Percentiles rank a stretch among this genome's conserved stretches.
Conservation (phyloP, 1,140 invertebrate species). For the Hyphantria cunea region DNA sequence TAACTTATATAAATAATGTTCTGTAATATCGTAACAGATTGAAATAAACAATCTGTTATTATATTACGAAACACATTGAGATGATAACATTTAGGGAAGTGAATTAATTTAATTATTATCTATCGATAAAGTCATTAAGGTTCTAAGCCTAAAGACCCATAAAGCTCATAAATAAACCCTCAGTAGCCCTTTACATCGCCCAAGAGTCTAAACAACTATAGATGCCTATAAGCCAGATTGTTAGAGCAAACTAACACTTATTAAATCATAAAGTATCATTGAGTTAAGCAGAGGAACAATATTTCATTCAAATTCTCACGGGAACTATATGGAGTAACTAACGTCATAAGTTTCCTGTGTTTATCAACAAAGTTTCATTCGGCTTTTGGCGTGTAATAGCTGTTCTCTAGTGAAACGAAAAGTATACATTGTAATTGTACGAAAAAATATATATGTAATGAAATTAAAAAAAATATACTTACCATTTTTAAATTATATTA, state of each 20-base stretch:
- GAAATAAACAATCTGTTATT: too few relatives aligned
- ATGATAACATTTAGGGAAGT: background rate
- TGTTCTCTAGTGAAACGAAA: too few relatives aligned
- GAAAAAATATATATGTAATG: too few relatives aligned
- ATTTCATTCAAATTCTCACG: slow-evolving; percentile 1
- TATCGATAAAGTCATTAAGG: background rate
- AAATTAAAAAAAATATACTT: too few relatives aligned
- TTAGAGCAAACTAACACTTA: slow-evolving; percentile 1
- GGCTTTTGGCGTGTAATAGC: background rate
- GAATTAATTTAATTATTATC: background rate
- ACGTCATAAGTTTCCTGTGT: background rate
- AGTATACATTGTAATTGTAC: too few relatives aligned
- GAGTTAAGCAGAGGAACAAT: background rate
- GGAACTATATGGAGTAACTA: slow-evolving; percentile 6
- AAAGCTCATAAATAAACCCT: slow-evolving; percentile 2
- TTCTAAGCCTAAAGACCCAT: background rate
- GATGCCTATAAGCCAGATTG: background rate
- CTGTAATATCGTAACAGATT: too few relatives aligned
- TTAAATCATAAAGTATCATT: slow-evolving; percentile 6
- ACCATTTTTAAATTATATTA: too few relatives aligned
- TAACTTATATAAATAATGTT: too few relatives aligned
- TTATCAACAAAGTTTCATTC: slow-evolving; percentile 6
- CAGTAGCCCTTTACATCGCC: background rate
- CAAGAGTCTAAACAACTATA: background rate
- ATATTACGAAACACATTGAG: too few relatives aligned